These are phyloP conservation scores for Chrysotoxum bicinctum DNA, from an alignment of 2,888 invertebrate genomes.

Conservation along the genomic window DNA sequence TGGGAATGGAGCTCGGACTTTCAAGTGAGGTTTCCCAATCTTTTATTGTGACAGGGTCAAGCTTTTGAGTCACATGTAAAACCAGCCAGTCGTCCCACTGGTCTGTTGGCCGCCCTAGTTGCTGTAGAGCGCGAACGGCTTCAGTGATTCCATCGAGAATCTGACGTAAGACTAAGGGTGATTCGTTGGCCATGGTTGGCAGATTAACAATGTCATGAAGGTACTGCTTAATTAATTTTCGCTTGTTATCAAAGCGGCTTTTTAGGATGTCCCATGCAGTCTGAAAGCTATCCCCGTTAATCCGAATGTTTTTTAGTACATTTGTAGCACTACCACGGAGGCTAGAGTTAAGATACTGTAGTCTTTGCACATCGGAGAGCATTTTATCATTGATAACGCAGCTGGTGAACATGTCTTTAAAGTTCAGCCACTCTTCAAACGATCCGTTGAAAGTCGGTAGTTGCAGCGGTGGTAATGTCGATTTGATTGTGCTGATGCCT, in stretches of 20 bases:
- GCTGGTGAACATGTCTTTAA: no score
- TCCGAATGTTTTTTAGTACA: conserved; percentile 37
- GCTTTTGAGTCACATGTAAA: conserved; percentile 50
- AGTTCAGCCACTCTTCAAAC: conserved; percentile 4
- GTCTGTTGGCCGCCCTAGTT: conserved; percentile 41
- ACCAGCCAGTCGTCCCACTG: conserved; percentile 62
- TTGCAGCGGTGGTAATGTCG: background rate
- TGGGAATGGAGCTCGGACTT: conserved; percentile 26
- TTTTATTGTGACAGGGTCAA: conserved; percentile 42
- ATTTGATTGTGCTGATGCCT: background rate
- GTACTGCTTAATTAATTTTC: conserved; percentile 38
- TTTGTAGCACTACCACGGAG: conserved; percentile 41
- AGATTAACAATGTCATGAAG: no score
- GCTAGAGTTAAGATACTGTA: conserved; percentile 53
- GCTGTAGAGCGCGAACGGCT: conserved; percentile 40
- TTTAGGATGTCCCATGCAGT: conserved; percentile 47
- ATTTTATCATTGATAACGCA: no score
- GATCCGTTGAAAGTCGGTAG: background rate
- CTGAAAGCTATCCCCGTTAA: conserved; percentile 49
- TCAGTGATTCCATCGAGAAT: conserved; percentile 33
- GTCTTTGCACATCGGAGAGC: no score
- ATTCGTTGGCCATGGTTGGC: background rate
- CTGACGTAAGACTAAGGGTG: no score
- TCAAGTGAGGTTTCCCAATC: conserved; percentile 54
- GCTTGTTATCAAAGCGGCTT: conserved; percentile 53